Percentiles rank a stretch among this genome's conserved stretches.
phyloP scores from a whole-genome alignment of 2,888 invertebrate species.

The Drosophila testacea region DNA sequence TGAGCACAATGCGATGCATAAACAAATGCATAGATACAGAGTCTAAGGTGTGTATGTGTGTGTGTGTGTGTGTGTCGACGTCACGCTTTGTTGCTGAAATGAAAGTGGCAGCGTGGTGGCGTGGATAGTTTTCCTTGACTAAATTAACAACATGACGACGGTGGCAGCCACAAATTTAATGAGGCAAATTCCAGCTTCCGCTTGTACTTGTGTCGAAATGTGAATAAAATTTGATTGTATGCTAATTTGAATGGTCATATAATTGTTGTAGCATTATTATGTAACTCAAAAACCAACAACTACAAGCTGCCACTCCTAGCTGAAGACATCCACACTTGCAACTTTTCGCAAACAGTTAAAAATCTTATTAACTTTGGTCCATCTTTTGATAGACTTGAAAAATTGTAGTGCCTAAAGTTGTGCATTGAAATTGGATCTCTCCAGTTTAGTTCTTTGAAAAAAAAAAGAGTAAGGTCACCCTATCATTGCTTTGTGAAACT shows the following conservation, averaged over 20 bases:
- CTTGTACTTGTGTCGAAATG: constrained; percentile 69
- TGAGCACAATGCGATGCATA: constrained; percentile 28
- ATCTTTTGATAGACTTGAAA: constrained; percentile 26
- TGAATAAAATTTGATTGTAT: constrained; percentile 74
- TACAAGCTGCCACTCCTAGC: constrained; percentile 29
- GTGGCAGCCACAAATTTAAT: constrained; percentile 52
- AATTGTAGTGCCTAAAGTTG: background rate
- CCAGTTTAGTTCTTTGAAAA: too few relatives aligned
- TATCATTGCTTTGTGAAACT: background rate
- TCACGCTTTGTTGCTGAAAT: constrained; percentile 75
- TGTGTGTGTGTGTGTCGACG: constrained; percentile 29
- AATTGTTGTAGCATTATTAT: constrained; percentile 37
- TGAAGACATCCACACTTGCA: constrained; percentile 14
- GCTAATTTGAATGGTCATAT: constrained; percentile 64
- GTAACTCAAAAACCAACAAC: constrained; percentile 49
- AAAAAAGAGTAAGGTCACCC: too few relatives aligned
- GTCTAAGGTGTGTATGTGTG: background rate
- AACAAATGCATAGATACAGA: background rate
- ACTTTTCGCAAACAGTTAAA: constrained; percentile 25
- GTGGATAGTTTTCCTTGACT: constrained; percentile 52
- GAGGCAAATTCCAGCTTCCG: constrained; percentile 70
- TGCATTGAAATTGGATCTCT: background rate
- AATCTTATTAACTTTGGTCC: constrained; percentile 63
- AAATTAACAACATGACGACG: constrained; percentile 58
- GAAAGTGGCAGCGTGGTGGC: constrained; percentile 69